A percentile compares a stretch with the other conserved stretches of the same genome.
Conservation (phyloP, 2,888 invertebrate species). For the Drosophila aldrichi region DNA sequence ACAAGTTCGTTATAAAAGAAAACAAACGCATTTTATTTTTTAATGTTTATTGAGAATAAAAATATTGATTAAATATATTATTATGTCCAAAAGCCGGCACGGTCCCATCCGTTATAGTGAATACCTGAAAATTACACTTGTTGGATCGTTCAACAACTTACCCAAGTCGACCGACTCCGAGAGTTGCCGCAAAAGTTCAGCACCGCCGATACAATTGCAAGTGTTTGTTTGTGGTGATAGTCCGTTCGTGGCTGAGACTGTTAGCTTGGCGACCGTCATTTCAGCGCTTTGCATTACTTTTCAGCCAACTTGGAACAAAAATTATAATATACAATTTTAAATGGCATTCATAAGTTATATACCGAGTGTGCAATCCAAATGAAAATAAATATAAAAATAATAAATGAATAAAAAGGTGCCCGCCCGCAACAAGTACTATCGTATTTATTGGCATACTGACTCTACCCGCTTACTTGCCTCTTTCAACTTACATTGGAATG, state of each 20-base stretch:
- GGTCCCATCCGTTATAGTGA: neutral
- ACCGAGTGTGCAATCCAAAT: slow-evolving; percentile 46
- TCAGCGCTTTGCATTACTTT: slow-evolving; percentile 69
- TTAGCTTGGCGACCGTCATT: slow-evolving; percentile 61
- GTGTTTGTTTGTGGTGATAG: slow-evolving; percentile 11
- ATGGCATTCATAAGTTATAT: slow-evolving; percentile 35
- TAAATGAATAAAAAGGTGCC: slow-evolving; percentile 41
- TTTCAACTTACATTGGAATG: slow-evolving; percentile 43
- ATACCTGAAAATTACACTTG: slow-evolving; percentile 51
- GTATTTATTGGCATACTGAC: slow-evolving; percentile 45
- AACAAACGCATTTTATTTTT: neutral
- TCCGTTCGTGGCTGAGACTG: slow-evolving; percentile 58
- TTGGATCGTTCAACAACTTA: slow-evolving; percentile 53
- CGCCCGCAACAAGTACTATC: slow-evolving; percentile 54
- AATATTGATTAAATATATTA: neutral
- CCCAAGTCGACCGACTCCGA: slow-evolving; percentile 30
- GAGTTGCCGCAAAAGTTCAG: slow-evolving; percentile 6
- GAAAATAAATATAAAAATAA: slow-evolving; percentile 46
- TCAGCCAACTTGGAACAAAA: slow-evolving; percentile 82
- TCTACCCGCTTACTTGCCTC: slow-evolving; percentile 60
- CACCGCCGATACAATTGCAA: slow-evolving; percentile 16
- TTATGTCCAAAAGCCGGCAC: neutral
- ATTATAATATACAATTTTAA: slow-evolving; percentile 68
- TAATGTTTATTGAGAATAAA: slow-evolving; percentile 15
- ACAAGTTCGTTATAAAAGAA: neutral